phyloP scores from a whole-genome alignment of 1,140 invertebrate genomes.

The Dendroctonus ponderosae region DNA sequence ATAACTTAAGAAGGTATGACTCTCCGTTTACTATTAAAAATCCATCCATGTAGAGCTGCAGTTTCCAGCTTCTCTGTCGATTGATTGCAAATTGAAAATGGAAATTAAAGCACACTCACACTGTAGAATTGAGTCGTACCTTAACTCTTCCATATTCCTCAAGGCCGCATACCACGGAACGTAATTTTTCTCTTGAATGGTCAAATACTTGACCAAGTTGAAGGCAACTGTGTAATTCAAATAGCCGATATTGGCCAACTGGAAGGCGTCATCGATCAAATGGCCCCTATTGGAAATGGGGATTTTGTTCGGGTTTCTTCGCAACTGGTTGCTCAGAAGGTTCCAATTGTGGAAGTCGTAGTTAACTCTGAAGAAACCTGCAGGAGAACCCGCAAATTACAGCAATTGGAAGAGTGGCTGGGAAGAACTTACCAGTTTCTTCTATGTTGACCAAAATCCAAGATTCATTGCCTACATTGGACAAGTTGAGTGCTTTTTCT shows the following conservation, averaged over 20 bases:
- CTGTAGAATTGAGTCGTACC: no score
- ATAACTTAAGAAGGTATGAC: conserved; percentile 5
- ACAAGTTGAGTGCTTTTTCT: conserved; percentile 35
- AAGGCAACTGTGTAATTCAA: conserved; percentile 63
- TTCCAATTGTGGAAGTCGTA: conserved; percentile 64
- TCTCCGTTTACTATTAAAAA: background rate
- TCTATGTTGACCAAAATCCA: conserved; percentile 61
- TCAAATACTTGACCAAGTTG: conserved; percentile 61
- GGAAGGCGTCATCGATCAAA: conserved; percentile 59
- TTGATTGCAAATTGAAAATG: no score
- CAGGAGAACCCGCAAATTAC: conserved; percentile 39
- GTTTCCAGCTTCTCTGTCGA: no score
- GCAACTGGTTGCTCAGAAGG: conserved; percentile 54
- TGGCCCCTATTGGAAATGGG: conserved; percentile 69
- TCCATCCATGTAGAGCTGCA: no score
- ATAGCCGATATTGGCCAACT: conserved; percentile 55
- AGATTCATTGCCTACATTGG: conserved; percentile 24
- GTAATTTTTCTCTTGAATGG: conserved; percentile 44
- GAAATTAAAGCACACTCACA: no score
- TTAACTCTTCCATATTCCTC: conserved; percentile 36
- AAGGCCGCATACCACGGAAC: conserved; percentile 45
- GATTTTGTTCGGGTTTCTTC: conserved; percentile 53
- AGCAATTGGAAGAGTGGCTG: background rate
- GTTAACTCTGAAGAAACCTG: conserved; percentile 64
- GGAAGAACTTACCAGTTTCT: conserved; percentile 50